A percentile compares a stretch with the other conserved stretches of the same genome.
Conservation (phyloP, 2,797 vertebrate species). For the Phrynocephalus guinanensis region DNA sequence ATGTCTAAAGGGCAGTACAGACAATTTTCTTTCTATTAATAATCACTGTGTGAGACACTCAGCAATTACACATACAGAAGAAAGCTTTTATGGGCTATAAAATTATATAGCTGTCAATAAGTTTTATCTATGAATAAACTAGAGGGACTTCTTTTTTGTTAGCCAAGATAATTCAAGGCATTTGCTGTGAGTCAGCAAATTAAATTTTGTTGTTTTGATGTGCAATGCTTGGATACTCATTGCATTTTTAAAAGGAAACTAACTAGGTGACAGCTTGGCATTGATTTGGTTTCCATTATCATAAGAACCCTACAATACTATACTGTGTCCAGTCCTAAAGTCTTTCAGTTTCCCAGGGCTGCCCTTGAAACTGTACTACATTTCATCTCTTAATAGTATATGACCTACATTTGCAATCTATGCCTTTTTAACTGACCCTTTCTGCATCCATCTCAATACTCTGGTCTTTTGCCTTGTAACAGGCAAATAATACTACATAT, state of each 20-base stretch:
- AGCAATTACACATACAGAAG: constrained; percentile 43
- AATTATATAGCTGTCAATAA: constrained; percentile 41
- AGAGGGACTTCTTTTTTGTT: constrained; percentile 17
- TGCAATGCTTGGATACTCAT: neutral
- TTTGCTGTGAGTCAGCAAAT: constrained; percentile 14
- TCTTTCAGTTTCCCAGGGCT: neutral
- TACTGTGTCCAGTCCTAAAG: neutral
- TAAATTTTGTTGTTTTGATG: constrained; percentile 17
- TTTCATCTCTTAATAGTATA: neutral
- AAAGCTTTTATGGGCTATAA: constrained; percentile 31
- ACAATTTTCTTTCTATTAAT: constrained; percentile 36
- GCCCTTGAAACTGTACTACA: neutral
- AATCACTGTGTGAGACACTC: constrained; percentile 33
- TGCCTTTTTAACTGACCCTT: too few relatives aligned
- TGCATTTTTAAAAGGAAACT: neutral
- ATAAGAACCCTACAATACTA: neutral
- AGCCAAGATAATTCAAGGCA: neutral
- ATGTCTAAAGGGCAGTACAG: constrained; percentile 29
- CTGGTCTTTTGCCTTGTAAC: too few relatives aligned
- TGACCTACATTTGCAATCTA: neutral
- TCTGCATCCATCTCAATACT: too few relatives aligned
- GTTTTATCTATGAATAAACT: constrained; percentile 39
- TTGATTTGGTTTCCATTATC: neutral
- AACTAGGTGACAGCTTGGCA: neutral
- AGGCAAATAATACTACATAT: too few relatives aligned